phyloP scores from a whole-genome alignment of 2,113 vertebrate genomes.

The Nansenia antarctica region DNA sequence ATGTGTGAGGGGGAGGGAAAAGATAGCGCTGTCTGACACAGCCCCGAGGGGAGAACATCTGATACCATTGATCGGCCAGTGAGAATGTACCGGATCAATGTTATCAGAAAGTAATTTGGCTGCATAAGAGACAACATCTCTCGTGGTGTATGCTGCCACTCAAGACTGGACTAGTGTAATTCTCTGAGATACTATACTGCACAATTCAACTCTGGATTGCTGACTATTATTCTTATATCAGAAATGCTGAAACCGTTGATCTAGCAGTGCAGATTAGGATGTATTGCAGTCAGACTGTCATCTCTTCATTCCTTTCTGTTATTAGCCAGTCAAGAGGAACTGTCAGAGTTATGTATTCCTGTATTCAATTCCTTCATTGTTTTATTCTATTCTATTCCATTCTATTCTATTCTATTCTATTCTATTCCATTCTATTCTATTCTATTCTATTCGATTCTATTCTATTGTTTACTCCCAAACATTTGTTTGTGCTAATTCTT shows the following conservation, averaged over 20 bases:
- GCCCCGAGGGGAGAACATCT: not conserved
- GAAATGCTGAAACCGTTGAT: not conserved
- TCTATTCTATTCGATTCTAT: conserved; percentile 37
- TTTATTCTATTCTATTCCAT: conserved; percentile 38
- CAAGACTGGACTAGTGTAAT: not conserved
- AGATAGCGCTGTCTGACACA: not conserved
- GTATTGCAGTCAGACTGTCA: not conserved
- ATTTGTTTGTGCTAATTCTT: too few relatives aligned
- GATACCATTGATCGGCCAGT: not conserved
- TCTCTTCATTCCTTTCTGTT: not conserved
- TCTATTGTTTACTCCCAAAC: conserved; percentile 28
- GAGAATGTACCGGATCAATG: not conserved
- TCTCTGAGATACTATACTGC: not conserved
- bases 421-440: conserved; percentile 39
- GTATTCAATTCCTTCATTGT: conserved; percentile 23
- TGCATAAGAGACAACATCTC: not conserved
- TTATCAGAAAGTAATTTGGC: not conserved
- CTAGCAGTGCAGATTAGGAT: not conserved
- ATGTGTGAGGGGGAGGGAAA: conserved; percentile 4
- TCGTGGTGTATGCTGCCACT: too few relatives aligned
- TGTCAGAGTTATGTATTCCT: too few relatives aligned
- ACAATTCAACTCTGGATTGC: not conserved
- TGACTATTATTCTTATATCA: not conserved
- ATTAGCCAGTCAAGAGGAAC: not conserved
- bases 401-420: conserved; percentile 30